phyloP scores from a whole-genome alignment of 1,140 invertebrate genomes.

The Megalopta genalis region DNA sequence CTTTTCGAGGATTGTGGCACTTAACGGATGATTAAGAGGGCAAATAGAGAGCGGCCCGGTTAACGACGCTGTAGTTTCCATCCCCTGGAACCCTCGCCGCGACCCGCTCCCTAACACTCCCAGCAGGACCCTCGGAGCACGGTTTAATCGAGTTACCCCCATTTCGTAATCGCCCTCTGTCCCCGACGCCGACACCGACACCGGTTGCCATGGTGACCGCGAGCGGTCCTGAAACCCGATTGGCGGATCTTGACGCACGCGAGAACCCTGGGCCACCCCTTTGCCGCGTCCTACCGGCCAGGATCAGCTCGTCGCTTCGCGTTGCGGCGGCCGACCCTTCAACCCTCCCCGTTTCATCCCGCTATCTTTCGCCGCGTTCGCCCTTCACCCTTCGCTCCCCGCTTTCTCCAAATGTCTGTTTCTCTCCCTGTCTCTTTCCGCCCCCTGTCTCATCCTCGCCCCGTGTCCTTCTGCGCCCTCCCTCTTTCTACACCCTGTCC shows the following conservation, averaged over 20 bases:
- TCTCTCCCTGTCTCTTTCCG: too few relatives aligned
- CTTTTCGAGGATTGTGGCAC: constrained; percentile 57
- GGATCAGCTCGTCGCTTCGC: constrained; percentile 49
- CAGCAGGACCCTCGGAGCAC: constrained; percentile 46
- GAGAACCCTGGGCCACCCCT: constrained; percentile 56
- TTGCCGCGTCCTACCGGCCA: constrained; percentile 31
- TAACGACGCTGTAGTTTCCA: constrained; percentile 38
- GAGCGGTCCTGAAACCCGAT: constrained; percentile 61
- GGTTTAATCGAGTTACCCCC: constrained; percentile 67
- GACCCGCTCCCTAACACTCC: constrained; percentile 17
- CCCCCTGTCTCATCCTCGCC: too few relatives aligned
- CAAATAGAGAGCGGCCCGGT: constrained; percentile 59
- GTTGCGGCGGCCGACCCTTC: background rate
- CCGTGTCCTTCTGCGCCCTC: too few relatives aligned
- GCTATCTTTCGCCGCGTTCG: too few relatives aligned
- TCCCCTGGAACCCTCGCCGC: background rate
- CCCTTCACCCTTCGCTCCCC: too few relatives aligned
- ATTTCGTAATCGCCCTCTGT: constrained; percentile 57
- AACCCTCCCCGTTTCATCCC: too few relatives aligned
- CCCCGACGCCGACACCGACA: constrained; percentile 49
- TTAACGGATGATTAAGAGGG: constrained; percentile 67
- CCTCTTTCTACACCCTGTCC: too few relatives aligned
- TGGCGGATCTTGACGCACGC: constrained; percentile 63
- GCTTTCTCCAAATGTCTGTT: too few relatives aligned
- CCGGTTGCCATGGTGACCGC: constrained; percentile 72